Evolutionary conservation across 2,797 vertebrate species (phyloP).

Genomic region (Coccyzus lansbergi): DNA sequence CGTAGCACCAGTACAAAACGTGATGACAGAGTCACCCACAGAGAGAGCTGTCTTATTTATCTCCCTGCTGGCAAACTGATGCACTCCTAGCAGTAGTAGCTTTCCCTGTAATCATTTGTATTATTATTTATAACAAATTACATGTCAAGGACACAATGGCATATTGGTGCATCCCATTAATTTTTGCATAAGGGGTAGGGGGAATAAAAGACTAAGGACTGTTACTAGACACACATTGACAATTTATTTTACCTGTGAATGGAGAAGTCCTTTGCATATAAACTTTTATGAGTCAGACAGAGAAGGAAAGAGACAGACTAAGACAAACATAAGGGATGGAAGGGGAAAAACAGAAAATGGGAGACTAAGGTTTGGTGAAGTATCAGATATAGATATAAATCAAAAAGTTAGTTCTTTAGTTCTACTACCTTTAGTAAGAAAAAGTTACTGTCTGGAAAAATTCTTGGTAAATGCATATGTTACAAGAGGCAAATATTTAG

Average conservation of each 20-base stretch:
- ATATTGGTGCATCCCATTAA: constrained; percentile 52
- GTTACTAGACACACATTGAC: constrained; percentile 11
- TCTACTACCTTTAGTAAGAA: neutral
- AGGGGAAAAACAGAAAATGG: neutral
- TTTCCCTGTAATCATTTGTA: constrained; percentile 63
- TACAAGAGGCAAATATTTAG: neutral
- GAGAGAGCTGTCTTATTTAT: constrained; percentile 68
- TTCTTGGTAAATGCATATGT: neutral
- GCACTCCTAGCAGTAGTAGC: constrained; percentile 37
- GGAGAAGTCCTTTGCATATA: constrained; percentile 21
- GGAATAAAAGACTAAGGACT: constrained; percentile 38
- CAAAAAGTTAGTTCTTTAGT: neutral
- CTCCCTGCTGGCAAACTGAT: constrained; percentile 49
- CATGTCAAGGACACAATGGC: constrained; percentile 52
- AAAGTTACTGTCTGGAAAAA: neutral
- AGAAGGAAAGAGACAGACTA: neutral
- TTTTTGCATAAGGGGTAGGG: constrained; percentile 37
- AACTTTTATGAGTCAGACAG: constrained; percentile 11
- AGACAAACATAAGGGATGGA: neutral
- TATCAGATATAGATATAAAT: neutral
- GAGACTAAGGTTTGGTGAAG: neutral
- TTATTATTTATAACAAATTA: constrained; percentile 73
- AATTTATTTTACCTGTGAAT: constrained; percentile 57
- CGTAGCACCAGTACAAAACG: neutral
- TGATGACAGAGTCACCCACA: constrained; percentile 46